phyloP scores from a whole-genome alignment of 2,797 vertebrate species.

The Pipistrellus pygmaeus region DNA sequence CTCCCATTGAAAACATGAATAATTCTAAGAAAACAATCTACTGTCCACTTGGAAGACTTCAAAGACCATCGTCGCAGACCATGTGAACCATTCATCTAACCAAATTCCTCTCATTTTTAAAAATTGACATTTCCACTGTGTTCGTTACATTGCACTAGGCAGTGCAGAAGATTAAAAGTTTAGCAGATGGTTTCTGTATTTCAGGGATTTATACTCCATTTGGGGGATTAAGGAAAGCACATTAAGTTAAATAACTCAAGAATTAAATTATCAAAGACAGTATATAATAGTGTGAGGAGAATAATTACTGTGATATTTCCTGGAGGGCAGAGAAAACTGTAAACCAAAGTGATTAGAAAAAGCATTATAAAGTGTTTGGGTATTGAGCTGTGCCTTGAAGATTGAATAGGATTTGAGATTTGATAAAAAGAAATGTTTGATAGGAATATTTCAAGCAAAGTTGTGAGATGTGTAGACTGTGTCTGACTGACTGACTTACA shows the following conservation, averaged over 20 bases:
- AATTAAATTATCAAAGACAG: constrained; percentile 50
- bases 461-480: constrained; percentile 11
- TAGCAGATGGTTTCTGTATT: constrained; percentile 45
- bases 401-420: constrained; percentile 48
- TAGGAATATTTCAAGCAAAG: constrained; percentile 41
- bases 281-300: constrained; percentile 1
- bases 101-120: constrained; percentile 49
- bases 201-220: constrained; percentile 38
- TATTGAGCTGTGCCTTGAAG: neutral
- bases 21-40: constrained; percentile 59
- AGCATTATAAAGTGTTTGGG: neutral
- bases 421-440: constrained; percentile 47
- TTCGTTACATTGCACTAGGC: constrained; percentile 25
- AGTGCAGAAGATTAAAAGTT: constrained; percentile 16
- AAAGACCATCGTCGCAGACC: constrained; percentile 24
- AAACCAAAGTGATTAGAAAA: constrained; percentile 48
- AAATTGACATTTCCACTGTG: neutral
- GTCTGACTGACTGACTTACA: constrained; percentile 22
- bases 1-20: constrained; percentile 63
- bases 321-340: constrained; percentile 36
- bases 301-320: constrained; percentile 44
- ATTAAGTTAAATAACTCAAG: neutral
- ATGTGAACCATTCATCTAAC: constrained; percentile 27
- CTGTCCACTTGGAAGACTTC: constrained; percentile 46
- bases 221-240: constrained; percentile 31